Evolutionary conservation across 2,113 vertebrate species (phyloP), one percentile per base, ranked within the genome.

Genomic region (Chelonoidis abingdonii): DNA sequence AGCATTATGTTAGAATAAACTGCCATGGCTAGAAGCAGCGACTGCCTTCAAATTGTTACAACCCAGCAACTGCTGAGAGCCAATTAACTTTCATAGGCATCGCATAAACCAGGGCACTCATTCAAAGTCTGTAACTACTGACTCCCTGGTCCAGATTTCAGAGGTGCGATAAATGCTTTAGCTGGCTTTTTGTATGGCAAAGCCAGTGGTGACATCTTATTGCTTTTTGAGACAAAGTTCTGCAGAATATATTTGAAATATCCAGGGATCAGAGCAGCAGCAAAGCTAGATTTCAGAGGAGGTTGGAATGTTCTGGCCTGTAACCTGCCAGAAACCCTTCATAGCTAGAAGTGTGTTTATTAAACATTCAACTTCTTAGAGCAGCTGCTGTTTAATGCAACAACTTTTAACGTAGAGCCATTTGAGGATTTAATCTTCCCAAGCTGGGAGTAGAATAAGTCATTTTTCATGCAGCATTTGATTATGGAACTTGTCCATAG

Each of bases 401-500:
- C 50, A 81, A 52, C 90, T 87, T 86, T 19, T 1, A 83, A 90
- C n/a, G 19, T 31, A 84, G 49, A 76, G 83, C 95, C 25, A 95
- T 92, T 87, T 82, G 91, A 96, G 29, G 65, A 49, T 24, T 27
- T 75, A 53, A 41, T 96, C 90, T 83, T 96, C 47, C 83, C 75
- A 80, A 89, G 82, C 35, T 84, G 83, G 9, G 83, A 56, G 78
- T 44, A 85, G 92, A 38, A 54, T 9, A 27, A 94, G 84, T 75
- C 82, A 83, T 96, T 97, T 93, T 80, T 95, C 97, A 93, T 0
- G 10, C 86, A 80, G 88, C 2, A 35, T 41, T 76, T 0, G 84
- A 90, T 92, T 95, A 91, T 92, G 95, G 93, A 1, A 5, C 91
- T 31, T 80, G 93, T 90, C 96, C 95, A 78, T 84, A 93, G 11